Conservation (phyloP, 2,888 invertebrate species). For the Plusia festucae region DNA sequence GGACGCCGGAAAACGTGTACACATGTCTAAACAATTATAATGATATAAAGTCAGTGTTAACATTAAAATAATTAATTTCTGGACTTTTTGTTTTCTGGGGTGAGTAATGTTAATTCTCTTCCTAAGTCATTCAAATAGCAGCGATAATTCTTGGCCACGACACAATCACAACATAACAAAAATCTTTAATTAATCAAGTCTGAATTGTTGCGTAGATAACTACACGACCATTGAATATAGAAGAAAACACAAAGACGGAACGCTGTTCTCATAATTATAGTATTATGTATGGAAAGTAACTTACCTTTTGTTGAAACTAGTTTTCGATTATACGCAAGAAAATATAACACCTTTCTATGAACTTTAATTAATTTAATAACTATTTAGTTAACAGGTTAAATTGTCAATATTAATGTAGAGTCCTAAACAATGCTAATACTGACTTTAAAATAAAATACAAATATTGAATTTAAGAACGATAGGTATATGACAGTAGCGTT, state of each 20-base stretch:
- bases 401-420: neutral
- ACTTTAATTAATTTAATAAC: neutral
- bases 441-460: neutral
- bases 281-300: slow-evolving; percentile 20
- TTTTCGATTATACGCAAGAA: neutral
- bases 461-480: slow-evolving; percentile 20
- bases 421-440: neutral
- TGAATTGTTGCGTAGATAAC: slow-evolving; percentile 3
- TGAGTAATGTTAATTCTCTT: slow-evolving; percentile 30
- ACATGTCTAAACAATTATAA: slow-evolving; percentile 50
- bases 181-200: slow-evolving; percentile 4
- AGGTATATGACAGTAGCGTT: slow-evolving; percentile 39
- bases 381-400: neutral
- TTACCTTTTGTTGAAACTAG: slow-evolving; percentile 18
- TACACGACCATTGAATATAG: neutral
- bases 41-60: slow-evolving; percentile 29
- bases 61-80: slow-evolving; percentile 6
- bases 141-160: neutral
- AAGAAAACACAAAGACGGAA: neutral
- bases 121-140: neutral
- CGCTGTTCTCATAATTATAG: slow-evolving; percentile 1
- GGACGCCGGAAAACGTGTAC: slow-evolving; percentile 69
- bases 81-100: slow-evolving; percentile 15
- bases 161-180: slow-evolving; percentile 15
- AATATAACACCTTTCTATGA: neutral